Percentiles rank a stretch among this genome's conserved stretches.
Conservation (phyloP, 2,113 vertebrate species). For the Chaetura pelagica region DNA sequence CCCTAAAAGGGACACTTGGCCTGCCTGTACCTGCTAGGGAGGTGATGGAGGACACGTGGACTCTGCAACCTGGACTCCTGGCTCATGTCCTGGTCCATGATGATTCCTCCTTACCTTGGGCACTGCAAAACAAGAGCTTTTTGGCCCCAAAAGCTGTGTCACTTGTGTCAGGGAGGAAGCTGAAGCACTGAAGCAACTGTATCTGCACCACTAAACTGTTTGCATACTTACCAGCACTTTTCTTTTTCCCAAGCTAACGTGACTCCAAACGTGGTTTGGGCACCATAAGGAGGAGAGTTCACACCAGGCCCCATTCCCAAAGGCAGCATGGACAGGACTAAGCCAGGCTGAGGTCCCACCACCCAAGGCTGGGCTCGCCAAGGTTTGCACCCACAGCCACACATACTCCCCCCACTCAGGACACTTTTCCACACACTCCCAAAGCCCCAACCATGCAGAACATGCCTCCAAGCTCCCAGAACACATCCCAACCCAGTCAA, state of each 20-base stretch:
- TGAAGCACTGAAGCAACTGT: not conserved
- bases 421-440: rapidly evolving
- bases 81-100: not conserved
- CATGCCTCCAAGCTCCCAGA: not conserved
- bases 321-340: not conserved
- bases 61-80: not conserved
- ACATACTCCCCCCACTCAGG: rapidly evolving
- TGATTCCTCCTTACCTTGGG: not conserved
- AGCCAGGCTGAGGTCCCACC: not conserved
- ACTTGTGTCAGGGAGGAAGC: not conserved
- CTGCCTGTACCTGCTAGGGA: not conserved
- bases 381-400: not conserved
- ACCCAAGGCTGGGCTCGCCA: not conserved
- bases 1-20: not conserved
- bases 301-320: not conserved
- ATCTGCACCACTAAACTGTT: not conserved
- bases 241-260: not conserved
- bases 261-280: not conserved
- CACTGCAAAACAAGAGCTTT: not conserved
- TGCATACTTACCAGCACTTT: not conserved
- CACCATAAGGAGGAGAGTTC: not conserved
- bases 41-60: too few relatives aligned
- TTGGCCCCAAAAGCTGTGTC: not conserved
- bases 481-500: not conserved
- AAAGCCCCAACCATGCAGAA: not conserved